Conservation (phyloP, 2,888 invertebrate genomes). For the Meloe dianella region DNA sequence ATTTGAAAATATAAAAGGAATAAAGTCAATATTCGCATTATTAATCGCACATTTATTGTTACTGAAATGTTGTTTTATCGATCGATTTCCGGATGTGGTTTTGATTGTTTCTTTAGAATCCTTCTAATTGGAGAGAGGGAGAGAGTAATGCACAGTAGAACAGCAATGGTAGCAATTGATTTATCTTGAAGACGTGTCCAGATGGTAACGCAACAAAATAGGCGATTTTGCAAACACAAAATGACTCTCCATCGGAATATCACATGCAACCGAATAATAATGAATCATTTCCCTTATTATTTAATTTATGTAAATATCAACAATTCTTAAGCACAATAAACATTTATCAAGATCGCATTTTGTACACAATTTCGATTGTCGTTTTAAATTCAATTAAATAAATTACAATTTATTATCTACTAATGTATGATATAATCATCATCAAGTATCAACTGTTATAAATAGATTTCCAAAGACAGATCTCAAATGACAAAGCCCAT, state of each 20-base stretch:
- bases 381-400: too few species aligned
- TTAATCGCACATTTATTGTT: neutral
- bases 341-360: too few species aligned
- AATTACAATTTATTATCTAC: too few species aligned
- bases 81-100: conserved; percentile 3
- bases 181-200: too few species aligned
- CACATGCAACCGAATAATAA: neutral
- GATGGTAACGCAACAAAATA: too few species aligned
- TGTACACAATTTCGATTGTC: too few species aligned
- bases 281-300: conserved; percentile 4
- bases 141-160: too few species aligned
- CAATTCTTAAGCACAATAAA: too few species aligned
- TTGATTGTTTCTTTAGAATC: neutral
- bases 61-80: neutral
- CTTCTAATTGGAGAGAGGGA: neutral
- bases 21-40: neutral
- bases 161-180: too few species aligned
- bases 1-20: neutral
- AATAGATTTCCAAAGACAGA: neutral
- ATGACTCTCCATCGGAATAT: too few species aligned
- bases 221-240: too few species aligned
- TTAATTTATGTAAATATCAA: neutral
- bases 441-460: neutral
- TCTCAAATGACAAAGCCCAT: neutral
- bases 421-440: too few species aligned